Evolutionary conservation across 2,113 vertebrate species (phyloP).

Genomic region (Gallinago jamesoni): DNA sequence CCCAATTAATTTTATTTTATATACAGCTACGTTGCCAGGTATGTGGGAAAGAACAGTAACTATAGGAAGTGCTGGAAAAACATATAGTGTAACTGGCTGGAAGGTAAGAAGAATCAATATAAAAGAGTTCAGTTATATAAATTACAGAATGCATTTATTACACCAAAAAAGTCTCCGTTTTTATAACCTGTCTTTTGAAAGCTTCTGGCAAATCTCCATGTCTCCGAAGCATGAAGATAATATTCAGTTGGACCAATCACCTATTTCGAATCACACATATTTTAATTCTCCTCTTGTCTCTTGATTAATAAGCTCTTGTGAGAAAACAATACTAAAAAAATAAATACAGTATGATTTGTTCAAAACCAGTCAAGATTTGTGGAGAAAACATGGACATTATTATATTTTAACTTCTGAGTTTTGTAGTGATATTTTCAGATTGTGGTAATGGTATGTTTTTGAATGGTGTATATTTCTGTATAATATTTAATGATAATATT

Average conservation of each 20-base stretch:
- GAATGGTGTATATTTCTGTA: neutral
- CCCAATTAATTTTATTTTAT: slow-evolving; percentile 2
- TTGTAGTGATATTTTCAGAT: neutral
- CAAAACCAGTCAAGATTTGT: neutral
- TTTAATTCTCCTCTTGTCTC: neutral
- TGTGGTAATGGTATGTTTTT: neutral
- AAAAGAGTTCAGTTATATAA: neutral
- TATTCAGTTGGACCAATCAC: neutral
- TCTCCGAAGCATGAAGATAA: neutral
- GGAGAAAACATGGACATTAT: neutral
- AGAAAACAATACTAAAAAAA: neutral
- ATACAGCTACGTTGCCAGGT: slow-evolving; percentile 88
- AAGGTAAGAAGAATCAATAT: slow-evolving; percentile 80
- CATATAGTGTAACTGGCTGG: slow-evolving; percentile 96
- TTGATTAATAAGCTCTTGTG: neutral
- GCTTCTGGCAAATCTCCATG: neutral
- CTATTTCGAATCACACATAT: neutral
- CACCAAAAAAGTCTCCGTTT: neutral
- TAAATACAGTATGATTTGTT: neutral
- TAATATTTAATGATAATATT: neutral
- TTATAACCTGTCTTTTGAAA: slow-evolving; percentile 1
- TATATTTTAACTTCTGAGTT: neutral
- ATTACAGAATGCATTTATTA: neutral
- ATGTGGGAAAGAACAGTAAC: slow-evolving; percentile 98
- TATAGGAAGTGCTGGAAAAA: slow-evolving; percentile 93